Evolutionary conservation across 2,113 vertebrate genomes (phyloP), one percentile per base, ranked within the genome.

Genomic region (Misgurnus mizolepis): DNA sequence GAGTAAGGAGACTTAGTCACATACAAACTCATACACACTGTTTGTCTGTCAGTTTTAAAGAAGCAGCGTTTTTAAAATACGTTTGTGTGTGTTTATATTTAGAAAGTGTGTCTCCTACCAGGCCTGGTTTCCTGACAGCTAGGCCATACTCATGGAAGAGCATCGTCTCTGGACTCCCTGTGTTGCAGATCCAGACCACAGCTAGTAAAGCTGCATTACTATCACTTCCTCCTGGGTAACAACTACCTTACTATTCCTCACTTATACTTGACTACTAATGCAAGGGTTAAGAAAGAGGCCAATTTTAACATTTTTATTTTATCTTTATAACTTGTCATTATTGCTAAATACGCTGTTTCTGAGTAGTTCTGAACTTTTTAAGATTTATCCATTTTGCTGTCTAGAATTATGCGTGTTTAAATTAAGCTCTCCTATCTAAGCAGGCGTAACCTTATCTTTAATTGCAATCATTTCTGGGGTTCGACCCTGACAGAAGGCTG

Each of bases 221-320:
- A 67, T 86, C 84, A 39, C 90, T 99, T 80, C 94, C 96, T 78
- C n/a, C 89, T 41, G 97, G 97, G 97, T 99, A 93, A 60, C 55
- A 18, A 18, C 55, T 58, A 58, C 8, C 0, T 47, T 0, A n/a
- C 55, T 7, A 58, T 94, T 85, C n/a, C 17, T 7, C 27, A 18
- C 56, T 14, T 61, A 34, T 5, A 10, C 40, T 61, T 27, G 4
- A 74, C 15, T 39, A 65, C 22, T 67, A 65, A 6, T 17, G 6
- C 22, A 41, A 68, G 15, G 12, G 60, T 50, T 39, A 17, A 56
- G 53, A 56, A 10, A 0, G 9, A 49, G 11, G 47, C 7, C 8
- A 0, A 49, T 49, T 49, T 9, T 49, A 49, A 11, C 47, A 49
- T 49, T 49, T 49, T 49, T 9, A 3, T 11, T 49, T 49, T 11